Base-by-base conservation (phyloP, 2,113 vertebrate genomes). In the Atherinomorus stipes region DNA sequence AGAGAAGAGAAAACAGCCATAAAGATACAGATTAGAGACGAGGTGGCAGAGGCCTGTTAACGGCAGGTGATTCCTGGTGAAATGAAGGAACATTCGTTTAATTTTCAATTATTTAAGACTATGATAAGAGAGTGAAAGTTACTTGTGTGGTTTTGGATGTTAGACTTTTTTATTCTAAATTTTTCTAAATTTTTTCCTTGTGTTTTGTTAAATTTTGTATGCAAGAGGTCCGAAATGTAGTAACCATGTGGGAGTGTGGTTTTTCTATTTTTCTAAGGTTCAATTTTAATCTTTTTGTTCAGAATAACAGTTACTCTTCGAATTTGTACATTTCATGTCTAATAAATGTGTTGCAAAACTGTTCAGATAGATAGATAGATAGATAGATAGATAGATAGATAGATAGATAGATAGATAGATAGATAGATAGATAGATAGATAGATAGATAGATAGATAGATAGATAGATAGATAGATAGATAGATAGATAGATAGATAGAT, bases 11-110 rank as follows among this genome's bases (percentile, higher is more conserved):
- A 69, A 57, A 59, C 52, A 74, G 45, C 45, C 18, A 64, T 63
- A 61, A 72, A 72, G 19, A 70, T 61, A 52, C 49, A 40, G 60
- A 75, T 64, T 69, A 61, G 64, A 64, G 58, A 71, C 50, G 7
- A 45, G 54, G 64, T 75, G 76, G 45, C 49, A 58, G 40, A 67
- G 51, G 34, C 59, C 28, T 69, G 73, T 79, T 60, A 77, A 45
- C 62, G 68, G 26, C 26, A 64, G 61, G 56, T 61, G 71, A 66
- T 83, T 82, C 51, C 67, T 26, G 53, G 38, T 42, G 37, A 67
- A 71, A 76, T 37, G 53, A 61, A 78, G 53, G 59, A 61, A 45
- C 4, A 18, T 15, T 45, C 71, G 81, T 78, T 59, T 66, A 57
- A 37, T 63, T 50, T 12, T 83, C 68, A 51, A 59, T 52, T 74